Base-by-base conservation (phyloP, 2,888 invertebrate species). In the Drepana falcataria region DNA sequence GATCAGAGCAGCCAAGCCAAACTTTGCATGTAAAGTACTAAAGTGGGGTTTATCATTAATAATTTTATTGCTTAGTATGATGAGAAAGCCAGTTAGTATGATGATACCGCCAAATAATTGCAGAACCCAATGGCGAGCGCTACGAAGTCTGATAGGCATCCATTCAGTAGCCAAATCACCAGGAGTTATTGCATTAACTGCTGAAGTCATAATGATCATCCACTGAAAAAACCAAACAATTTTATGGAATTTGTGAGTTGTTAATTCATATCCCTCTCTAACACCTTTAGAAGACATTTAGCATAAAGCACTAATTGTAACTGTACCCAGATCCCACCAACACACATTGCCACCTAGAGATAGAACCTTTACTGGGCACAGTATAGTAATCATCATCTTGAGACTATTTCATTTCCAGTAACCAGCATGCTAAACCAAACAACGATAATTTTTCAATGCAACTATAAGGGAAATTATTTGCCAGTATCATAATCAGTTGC, bases 151-250 rank as follows among this genome's bases (percentile, higher is more conserved):
- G 66, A 91, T 85, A 1, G 91, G 91, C 87, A 91, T 88, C 91
- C 91, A 91, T 61, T 90, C 90, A n/a, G 91, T 88, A 33, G 91
- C 91, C 48, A 86, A 68, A 61, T 91, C 91, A 34, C 91, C 91
- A 3, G 91, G 90, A 48, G 89, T 85, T 7, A 92, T 77, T 7
- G 91, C 81, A 72, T 91, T 91, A 41, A 92, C 76, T 35, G 91
- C 91, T 49, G 88, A 77, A 9, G 89, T 83, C 91, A 92, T 91
- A 41, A 91, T 64, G 52, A 91, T 66, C 59, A 89, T 64, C 91
- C 91, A 92, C 91, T 92, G 82, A 85, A 85, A 57, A 60, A 51
- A 53, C 48, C 55, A 52, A 48, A 47, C 48, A 48, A 40, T 48
- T 47, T 53, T 48, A 47, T 3, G 21, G 21, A 21, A 21, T 48